Evolutionary conservation across 2,113 vertebrate genomes (phyloP).

Genomic region (Girardinichthys multiradiatus): DNA sequence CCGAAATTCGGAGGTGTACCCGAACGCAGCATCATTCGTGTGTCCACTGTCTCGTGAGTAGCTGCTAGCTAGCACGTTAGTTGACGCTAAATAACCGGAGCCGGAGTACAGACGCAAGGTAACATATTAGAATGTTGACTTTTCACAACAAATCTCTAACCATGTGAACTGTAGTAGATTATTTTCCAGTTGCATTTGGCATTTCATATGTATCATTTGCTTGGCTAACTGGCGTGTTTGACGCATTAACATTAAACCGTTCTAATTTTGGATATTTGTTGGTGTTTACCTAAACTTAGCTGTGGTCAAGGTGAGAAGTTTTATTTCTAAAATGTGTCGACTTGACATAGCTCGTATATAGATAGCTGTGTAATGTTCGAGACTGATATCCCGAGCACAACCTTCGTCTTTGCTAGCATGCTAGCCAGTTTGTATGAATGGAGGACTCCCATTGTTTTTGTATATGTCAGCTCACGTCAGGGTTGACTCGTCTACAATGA

Average conservation of each 20-base stretch:
- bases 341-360: rapidly evolving
- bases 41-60: not conserved
- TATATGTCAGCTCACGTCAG: not conserved
- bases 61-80: not conserved
- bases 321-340: not conserved
- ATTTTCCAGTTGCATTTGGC: too few species aligned
- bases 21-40: constrained; percentile 38
- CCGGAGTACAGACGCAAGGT: constrained; percentile 38
- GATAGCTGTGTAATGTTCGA: rapidly evolving
- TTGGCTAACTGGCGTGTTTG: constrained; percentile 18
- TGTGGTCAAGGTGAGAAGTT: not conserved
- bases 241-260: not conserved
- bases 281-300: not conserved
- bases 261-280: not conserved
- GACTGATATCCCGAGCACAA: not conserved
- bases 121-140: not conserved
- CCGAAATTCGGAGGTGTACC: not conserved
- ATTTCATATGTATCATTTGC: not conserved
- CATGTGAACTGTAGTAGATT: rapidly evolving
- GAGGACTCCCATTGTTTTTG: constrained; percentile 41
- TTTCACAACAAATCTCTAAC: not conserved
- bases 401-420: constrained; percentile 22
- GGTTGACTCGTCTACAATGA: not conserved
- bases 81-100: constrained; percentile 14
- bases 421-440: constrained; percentile 38